A percentile compares a stretch with the other conserved stretches of the same genome.
Evolutionary conservation across 2,888 invertebrate species (phyloP).

Genomic region (Crocallis elinguaria): DNA sequence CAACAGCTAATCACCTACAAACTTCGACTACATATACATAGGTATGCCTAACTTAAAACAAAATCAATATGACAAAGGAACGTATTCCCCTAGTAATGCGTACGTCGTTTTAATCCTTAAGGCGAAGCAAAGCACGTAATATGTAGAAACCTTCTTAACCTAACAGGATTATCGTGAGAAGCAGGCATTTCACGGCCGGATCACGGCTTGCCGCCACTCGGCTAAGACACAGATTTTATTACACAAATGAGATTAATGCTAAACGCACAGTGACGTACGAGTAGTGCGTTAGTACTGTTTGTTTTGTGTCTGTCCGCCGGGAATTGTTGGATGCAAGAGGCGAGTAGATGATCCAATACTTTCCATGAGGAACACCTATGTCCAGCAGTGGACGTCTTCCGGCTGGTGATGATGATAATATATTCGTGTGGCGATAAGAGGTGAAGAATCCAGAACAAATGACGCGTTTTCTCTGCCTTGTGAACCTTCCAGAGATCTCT

Average conservation of each 20-base stretch:
- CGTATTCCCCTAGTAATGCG: conserved; percentile 26
- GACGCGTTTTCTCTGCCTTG: too few species aligned
- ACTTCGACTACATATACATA: neutral
- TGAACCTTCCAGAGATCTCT: too few species aligned
- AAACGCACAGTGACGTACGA: conserved; percentile 40
- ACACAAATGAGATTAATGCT: conserved; percentile 83
- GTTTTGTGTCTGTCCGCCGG: too few species aligned
- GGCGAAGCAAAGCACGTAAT: conserved; percentile 88
- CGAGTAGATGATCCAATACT: too few species aligned
- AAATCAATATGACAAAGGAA: conserved; percentile 26
- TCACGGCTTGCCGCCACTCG: conserved; percentile 77
- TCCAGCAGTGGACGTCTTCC: too few species aligned
- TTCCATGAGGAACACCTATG: too few species aligned
- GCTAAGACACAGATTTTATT: conserved; percentile 84
- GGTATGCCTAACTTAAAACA: conserved; percentile 25
- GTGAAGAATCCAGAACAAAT: too few species aligned
- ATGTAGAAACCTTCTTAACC: conserved; percentile 90
- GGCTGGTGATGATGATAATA: too few species aligned
- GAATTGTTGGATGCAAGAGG: too few species aligned
- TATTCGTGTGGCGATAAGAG: too few species aligned
- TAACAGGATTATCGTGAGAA: conserved; percentile 89
- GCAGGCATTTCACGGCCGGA: conserved; percentile 86
- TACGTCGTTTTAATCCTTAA: conserved; percentile 86
- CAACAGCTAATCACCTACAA: neutral
- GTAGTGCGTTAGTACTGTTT: conserved; percentile 3